Evolutionary conservation across 2,888 invertebrate species (phyloP), one percentile per base, ranked within the genome.

Genomic region (Gasteruption jaculator): DNA sequence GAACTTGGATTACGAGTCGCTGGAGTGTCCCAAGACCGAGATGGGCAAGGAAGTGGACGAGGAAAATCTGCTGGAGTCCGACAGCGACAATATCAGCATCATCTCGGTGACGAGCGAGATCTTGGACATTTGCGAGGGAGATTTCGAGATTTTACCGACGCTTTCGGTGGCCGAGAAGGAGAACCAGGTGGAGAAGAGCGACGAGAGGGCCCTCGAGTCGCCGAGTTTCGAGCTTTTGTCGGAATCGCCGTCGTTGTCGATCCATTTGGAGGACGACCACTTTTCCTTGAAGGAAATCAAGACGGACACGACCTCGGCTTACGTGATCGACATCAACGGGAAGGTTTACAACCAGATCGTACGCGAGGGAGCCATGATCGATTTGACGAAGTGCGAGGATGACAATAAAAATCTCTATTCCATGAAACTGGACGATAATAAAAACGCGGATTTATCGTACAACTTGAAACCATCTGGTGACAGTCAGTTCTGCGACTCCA

Each of bases 61-160:
- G 18, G 53, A 54, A 18, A 53, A 50, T 43, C 45, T 46, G 5
- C 53, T 52, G 29, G 61, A 61, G 27, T 61, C 62, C 2, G 66
- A 69, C 46, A 61, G 63, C 21, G 69, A 70, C 41, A 68, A 66
- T 41, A 59, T 67, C 20, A 68, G 67, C 39, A 53, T 69, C 10
- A 50, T 63, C 18, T 67, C 65, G 2, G 48, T 58, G 7, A 55
- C 55, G 3, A 58, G 57, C 34, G 53, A 56, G 26, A 52, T 50
- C 14, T 56, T 61, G 2, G 60, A 57, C 32, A 49, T 27, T 11
- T 46, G 56, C 7, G 59, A 57, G 18, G 44, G 44, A 2, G 57
- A 54, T 33, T 69, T 62, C 45, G 67, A 68, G 6, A 54, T 69
- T 19, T 58, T 69, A 30, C 57, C 61, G 6, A 55, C 60, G 35